phyloP scores from a whole-genome alignment of 2,888 invertebrate species.

The Eupithecia subumbrata region DNA sequence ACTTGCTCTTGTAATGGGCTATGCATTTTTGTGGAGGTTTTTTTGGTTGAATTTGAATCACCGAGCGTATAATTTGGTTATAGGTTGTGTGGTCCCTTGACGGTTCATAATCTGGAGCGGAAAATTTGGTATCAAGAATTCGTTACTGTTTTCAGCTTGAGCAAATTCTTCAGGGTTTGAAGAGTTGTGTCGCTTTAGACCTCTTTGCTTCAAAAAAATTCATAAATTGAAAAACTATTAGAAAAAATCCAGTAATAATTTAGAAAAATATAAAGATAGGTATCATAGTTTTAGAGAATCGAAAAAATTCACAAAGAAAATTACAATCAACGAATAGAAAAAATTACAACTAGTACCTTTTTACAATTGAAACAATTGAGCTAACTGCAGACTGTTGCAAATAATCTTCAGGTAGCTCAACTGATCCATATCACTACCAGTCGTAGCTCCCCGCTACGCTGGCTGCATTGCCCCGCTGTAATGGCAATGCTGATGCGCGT shows the following conservation, averaged over 20 bases:
- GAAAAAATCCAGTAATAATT: neutral
- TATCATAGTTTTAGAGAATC: too few species aligned
- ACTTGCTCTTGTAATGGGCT: slow-evolving; percentile 74
- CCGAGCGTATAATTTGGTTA: slow-evolving; percentile 38
- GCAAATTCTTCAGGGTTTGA: neutral
- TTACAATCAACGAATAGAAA: too few species aligned
- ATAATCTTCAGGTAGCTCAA: too few species aligned
- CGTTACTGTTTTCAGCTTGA: slow-evolving; percentile 7
- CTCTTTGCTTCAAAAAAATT: neutral
- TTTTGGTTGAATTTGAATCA: slow-evolving; percentile 62
- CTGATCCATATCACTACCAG: too few species aligned
- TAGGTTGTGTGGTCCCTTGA: slow-evolving; percentile 33
- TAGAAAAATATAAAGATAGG: neutral
- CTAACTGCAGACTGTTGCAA: too few species aligned
- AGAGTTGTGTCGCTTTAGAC: neutral
- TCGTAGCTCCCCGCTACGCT: too few species aligned
- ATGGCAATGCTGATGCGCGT: too few species aligned
- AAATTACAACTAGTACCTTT: too few species aligned
- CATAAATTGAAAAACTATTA: neutral
- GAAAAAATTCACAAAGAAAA: too few species aligned
- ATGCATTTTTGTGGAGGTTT: slow-evolving; percentile 68
- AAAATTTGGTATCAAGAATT: slow-evolving; percentile 7
- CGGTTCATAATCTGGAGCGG: slow-evolving; percentile 27
- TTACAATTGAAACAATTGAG: too few species aligned
- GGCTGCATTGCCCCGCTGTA: too few species aligned